Percentiles rank a stretch among this genome's conserved stretches.
phyloP scores from a whole-genome alignment of 2,888 invertebrate genomes.

The Lasiommata megera region DNA sequence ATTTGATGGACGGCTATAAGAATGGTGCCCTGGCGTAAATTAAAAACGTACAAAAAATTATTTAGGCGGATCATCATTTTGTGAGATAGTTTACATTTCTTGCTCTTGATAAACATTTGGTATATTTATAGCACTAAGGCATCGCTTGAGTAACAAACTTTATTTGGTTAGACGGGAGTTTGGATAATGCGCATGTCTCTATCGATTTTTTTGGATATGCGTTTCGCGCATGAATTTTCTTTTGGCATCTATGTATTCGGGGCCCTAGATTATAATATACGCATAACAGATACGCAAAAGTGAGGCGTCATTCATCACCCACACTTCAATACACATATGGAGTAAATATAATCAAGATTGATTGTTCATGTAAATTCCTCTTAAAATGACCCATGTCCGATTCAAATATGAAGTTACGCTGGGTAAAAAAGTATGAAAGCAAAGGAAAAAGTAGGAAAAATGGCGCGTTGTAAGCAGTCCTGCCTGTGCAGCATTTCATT shows the following conservation, averaged over 20 bases:
- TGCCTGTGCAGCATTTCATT: too few species aligned
- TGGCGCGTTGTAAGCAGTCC: too few species aligned
- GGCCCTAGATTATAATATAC: background rate
- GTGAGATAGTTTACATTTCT: slow-evolving; percentile 66
- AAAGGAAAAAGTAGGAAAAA: too few species aligned
- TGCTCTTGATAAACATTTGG: slow-evolving; percentile 71
- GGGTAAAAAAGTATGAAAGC: too few species aligned
- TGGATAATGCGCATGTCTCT: slow-evolving; percentile 59
- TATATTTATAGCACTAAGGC: slow-evolving; percentile 47
- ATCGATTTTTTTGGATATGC: slow-evolving; percentile 60
- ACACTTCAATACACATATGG: too few species aligned
- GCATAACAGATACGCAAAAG: background rate
- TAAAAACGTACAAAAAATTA: slow-evolving; percentile 75
- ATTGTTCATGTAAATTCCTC: too few species aligned
- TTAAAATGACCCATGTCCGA: too few species aligned
- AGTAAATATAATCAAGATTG: too few species aligned
- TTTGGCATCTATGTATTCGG: background rate
- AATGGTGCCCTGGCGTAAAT: slow-evolving; percentile 77
- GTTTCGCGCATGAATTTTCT: slow-evolving; percentile 50
- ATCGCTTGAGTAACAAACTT: slow-evolving; percentile 53
- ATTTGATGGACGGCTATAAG: slow-evolving; percentile 80
- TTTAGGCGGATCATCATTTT: slow-evolving; percentile 72
- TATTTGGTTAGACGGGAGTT: slow-evolving; percentile 48
- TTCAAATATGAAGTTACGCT: too few species aligned
- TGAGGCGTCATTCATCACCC: too few species aligned